Evolutionary conservation across 2,797 vertebrate species (phyloP), one percentile per base, ranked within the genome.

Genomic region (Melanotaenia pygmaea): DNA sequence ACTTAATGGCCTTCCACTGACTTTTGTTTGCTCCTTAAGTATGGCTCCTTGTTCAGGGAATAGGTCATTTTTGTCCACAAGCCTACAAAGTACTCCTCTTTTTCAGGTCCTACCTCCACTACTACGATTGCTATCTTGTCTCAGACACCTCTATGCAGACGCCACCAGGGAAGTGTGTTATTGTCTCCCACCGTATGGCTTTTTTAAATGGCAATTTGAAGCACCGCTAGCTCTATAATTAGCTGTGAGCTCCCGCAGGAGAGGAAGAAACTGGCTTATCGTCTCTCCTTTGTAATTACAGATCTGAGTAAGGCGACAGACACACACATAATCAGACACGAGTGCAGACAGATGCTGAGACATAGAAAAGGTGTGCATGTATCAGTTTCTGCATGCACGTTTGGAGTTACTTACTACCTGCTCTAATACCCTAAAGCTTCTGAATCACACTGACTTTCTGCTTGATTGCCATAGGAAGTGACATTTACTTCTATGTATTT

Each of bases 171-270:
- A 90, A 93, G 85, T 86, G 84, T 91, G 88, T 92, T 91, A 91
- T 92, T 94, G 91, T 94, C 90, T 93, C 90, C 86, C 91, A 88
- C 90, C 89, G 90, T 94, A 93, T 91, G 91, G 89, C 88, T 94
- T 90, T 92, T 94, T 91, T 93, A 94, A 94, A 94, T 92, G 92
- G 91, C 92, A 94, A 94, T 94, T 94, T 94, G 91, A 94, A 91
- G 94, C 94, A 94, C 92, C 77, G 90, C 88, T 94, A 92, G 89
- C 91, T 94, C 93, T 91, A 91, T 94, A 95, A 94, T 94, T 94
- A 94, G 92, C 88, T 90, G 86, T 80, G 85, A 90, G 88, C 85
- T 94, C 94, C 93, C 93, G 86, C 76, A 88, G 93, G 92, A 93
- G 86, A 70, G 73, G 65, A 24, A 69, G 83, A 88, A 82, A 87